Evolutionary conservation across 2,113 vertebrate species (phyloP).

Genomic region (Trachemys scripta): DNA sequence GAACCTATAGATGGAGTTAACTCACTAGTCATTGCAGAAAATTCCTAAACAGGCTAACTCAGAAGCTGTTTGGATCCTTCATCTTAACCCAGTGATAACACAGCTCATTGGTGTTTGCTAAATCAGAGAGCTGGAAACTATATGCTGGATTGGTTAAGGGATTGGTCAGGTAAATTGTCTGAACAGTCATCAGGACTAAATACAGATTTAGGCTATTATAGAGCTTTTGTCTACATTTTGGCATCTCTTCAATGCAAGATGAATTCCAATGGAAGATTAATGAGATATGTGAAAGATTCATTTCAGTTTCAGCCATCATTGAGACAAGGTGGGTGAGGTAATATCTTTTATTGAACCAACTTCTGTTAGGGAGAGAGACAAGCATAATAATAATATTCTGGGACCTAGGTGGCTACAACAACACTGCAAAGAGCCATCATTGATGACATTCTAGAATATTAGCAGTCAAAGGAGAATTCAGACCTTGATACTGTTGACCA

Average conservation of each 20-base stretch:
- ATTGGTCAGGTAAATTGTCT: background rate
- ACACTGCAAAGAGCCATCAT: background rate
- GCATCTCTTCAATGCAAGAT: background rate
- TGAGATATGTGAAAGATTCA: background rate
- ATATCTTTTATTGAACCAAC: background rate
- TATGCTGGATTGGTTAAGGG: background rate
- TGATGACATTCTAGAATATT: slow-evolving; percentile 13
- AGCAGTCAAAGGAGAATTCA: background rate
- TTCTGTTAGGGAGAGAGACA: background rate
- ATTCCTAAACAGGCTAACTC: background rate
- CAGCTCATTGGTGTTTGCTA: background rate
- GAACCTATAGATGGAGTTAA: background rate
- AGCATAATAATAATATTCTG: background rate
- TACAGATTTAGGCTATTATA: background rate
- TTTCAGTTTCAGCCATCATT: background rate
- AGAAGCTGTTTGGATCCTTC: background rate
- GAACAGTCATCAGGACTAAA: background rate
- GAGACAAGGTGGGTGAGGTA: background rate
- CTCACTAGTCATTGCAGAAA: background rate
- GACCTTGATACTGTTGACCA: background rate
- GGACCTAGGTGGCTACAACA: background rate
- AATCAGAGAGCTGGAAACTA: background rate
- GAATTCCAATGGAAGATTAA: background rate
- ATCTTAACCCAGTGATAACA: background rate
- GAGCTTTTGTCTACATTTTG: background rate